phyloP scores from a whole-genome alignment of 2,113 vertebrate genomes.

The Phoxinus phoxinus region DNA sequence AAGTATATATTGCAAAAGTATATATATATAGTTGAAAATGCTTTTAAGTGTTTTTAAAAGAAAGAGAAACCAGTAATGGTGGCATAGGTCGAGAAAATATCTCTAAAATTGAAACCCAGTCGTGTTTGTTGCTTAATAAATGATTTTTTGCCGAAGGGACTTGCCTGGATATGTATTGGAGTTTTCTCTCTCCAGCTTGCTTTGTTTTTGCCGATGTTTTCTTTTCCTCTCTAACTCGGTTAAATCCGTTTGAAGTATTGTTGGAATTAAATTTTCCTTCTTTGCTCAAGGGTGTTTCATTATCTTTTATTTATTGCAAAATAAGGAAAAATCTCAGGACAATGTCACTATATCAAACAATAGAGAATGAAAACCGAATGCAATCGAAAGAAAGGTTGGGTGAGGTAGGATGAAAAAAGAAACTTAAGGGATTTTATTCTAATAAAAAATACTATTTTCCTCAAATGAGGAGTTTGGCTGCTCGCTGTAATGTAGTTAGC shows the following conservation, averaged over 20 bases:
- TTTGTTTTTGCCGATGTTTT: slow-evolving; percentile 48
- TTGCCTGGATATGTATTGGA: slow-evolving; percentile 55
- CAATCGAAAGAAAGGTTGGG: slow-evolving; percentile 64
- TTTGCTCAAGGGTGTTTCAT: slow-evolving; percentile 66
- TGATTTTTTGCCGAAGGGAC: slow-evolving; percentile 49
- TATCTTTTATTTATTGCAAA: slow-evolving; percentile 71
- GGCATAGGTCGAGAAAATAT: slow-evolving; percentile 30
- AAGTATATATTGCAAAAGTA: too few species aligned
- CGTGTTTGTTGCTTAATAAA: slow-evolving; percentile 51
- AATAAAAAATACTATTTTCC: slow-evolving; percentile 37
- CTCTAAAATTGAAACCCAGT: slow-evolving; percentile 33
- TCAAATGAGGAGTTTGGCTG: background rate
- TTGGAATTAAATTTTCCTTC: slow-evolving; percentile 62
- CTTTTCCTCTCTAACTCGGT: slow-evolving; percentile 48
- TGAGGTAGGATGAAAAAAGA: slow-evolving; percentile 48
- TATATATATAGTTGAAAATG: background rate
- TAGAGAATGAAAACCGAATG: slow-evolving; percentile 52
- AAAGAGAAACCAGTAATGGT: background rate
- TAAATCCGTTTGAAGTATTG: slow-evolving; percentile 62
- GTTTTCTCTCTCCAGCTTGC: slow-evolving; percentile 23
- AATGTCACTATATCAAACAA: slow-evolving; percentile 43
- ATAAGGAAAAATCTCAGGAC: slow-evolving; percentile 47
- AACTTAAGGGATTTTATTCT: slow-evolving; percentile 65
- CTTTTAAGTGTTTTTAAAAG: background rate
- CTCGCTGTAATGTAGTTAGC: background rate